Conservation (phyloP, 1,140 invertebrate genomes). For the Tetramorium parvispinum region DNA sequence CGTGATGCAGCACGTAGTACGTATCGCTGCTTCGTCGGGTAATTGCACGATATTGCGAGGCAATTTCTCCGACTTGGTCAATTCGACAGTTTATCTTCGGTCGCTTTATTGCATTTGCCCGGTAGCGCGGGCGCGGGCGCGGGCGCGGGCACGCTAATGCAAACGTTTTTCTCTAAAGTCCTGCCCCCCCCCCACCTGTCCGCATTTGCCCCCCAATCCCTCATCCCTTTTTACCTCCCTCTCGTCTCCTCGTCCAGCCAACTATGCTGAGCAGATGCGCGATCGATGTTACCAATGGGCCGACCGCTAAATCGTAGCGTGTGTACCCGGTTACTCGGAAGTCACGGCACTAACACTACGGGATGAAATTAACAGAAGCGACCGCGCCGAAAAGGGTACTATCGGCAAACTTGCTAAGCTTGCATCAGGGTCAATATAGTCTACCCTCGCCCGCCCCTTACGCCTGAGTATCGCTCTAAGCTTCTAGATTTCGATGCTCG, state of each 20-base stretch:
- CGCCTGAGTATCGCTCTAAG: slow-evolving; percentile 38
- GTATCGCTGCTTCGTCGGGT: not conserved
- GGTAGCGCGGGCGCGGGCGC: not conserved
- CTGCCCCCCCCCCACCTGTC: not conserved
- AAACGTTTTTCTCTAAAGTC: slow-evolving; percentile 47
- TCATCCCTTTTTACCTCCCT: not conserved
- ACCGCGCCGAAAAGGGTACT: slow-evolving; percentile 49
- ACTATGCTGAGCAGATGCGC: slow-evolving; percentile 43
- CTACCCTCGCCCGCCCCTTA: not conserved
- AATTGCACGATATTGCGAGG: slow-evolving; percentile 31
- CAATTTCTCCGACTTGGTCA: slow-evolving; percentile 40
- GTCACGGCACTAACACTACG: slow-evolving; percentile 40
- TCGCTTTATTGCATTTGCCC: slow-evolving; percentile 51
- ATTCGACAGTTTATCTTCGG: slow-evolving; percentile 59
- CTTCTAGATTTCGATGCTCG: slow-evolving; percentile 53
- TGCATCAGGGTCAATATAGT: slow-evolving; percentile 58
- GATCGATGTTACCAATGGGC: slow-evolving; percentile 59
- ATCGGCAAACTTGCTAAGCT: slow-evolving; percentile 66
- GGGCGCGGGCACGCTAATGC: slow-evolving; percentile 17
- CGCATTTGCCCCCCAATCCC: not conserved
- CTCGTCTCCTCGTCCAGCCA: not conserved
- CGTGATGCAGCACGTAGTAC: not conserved
- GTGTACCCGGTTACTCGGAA: slow-evolving; percentile 31
- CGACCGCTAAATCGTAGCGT: slow-evolving; percentile 57
- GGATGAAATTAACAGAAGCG: slow-evolving; percentile 65